Base-by-base conservation (phyloP, 2,888 invertebrate species). In the Eutolmus rufibarbis region DNA sequence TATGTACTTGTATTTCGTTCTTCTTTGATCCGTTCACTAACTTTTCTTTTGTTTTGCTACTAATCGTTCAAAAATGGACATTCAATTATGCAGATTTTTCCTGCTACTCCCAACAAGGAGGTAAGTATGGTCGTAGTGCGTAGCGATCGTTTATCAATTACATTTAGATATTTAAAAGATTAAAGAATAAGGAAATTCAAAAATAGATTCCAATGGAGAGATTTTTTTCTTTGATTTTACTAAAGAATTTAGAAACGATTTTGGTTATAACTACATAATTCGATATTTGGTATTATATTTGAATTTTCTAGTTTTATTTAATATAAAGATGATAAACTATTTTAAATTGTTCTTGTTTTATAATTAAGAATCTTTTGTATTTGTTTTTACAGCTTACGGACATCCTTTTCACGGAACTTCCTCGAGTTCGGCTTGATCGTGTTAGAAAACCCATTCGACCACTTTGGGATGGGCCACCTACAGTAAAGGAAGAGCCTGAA, bases 381-480 rank as follows among this genome's bases (percentile, higher is more conserved):
- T 28, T 28, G 9, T 23, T 66, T 87, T 86, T 87, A 76, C 88
- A 93, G 93, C 89, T 92, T 87, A 92, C 92, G 46, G 93, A 93
- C 90, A 91, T 92, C 16, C 90, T 92, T 84, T 93, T 92, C 88
- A 92, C 92, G 89, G 92, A 93, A 89, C 92, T 95, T 89, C 95
- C 95, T 34, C 94, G 95, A 2, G 94, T 95, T 3, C 94, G 96
- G 46, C 92, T 96, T 89, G 96, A 96, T 91, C 95, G 95, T 1
- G 94, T 95, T 0, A 94, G 95, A 78, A 94, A 94, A 88, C 91
- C 92, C 2, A 91, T 90, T 16, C 92, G 91, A 89, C 90, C 91
- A 0, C 94, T 95, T 90, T 93, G 94, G 91, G 93, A 94, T 89
- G 94, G 94, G 2, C 94, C 94, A 46, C 95, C 95, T 19, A 94